Evolutionary conservation across 2,888 invertebrate species (phyloP).

Genomic region (Uropetala carovei): DNA sequence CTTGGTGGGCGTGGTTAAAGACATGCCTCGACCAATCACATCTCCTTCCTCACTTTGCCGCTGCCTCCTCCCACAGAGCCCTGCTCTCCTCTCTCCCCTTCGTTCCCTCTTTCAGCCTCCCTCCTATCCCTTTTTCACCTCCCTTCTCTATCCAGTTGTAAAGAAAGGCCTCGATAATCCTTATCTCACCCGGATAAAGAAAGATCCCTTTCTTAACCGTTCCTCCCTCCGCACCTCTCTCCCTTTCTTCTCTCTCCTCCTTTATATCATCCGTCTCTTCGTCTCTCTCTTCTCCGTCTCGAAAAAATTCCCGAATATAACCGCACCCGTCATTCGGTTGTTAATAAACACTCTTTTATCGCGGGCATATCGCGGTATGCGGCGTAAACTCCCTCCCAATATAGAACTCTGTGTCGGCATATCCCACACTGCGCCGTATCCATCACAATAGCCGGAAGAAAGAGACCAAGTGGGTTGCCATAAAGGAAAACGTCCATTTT

Average conservation of each 20-base stretch:
- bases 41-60: neutral
- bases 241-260: neutral
- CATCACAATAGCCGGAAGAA: neutral
- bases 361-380: neutral
- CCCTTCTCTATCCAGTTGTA: neutral
- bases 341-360: neutral
- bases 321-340: neutral
- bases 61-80: no score
- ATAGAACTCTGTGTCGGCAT: neutral
- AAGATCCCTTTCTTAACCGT: no score
- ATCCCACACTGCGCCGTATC: neutral
- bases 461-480: conserved; percentile 9
- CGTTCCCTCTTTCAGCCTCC: no score
- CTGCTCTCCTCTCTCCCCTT: neutral
- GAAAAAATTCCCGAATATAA: neutral
- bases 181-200: neutral
- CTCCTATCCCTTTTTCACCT: neutral
- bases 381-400: neutral
- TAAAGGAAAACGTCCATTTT: neutral
- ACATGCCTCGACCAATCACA: neutral
- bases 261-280: neutral
- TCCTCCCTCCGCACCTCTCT: neutral
- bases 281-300: neutral
- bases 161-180: neutral
- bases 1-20: neutral